Evolutionary conservation across 2,888 invertebrate species (phyloP), one percentile per base, ranked within the genome.

Genomic region (Tethea ocularis): DNA sequence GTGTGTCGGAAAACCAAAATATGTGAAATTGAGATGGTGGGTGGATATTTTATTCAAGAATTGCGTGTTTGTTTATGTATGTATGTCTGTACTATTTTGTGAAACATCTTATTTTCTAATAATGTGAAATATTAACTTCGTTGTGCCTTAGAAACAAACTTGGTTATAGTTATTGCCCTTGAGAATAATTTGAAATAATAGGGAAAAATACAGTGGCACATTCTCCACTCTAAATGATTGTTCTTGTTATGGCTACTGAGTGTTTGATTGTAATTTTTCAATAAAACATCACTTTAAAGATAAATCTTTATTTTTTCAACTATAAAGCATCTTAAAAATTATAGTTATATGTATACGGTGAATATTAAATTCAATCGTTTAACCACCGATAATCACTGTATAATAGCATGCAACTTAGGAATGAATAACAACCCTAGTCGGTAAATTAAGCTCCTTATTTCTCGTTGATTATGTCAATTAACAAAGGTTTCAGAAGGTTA

Each of bases 151-250:
- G 41, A 41, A 41, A 41, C 7, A 33, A 33, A 7, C 41, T 41
- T n/a, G n/a, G n/a, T n/a, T n/a, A n/a, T n/a, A n/a, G 33, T 41
- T 41, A 17, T 41, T 46, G n/a, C n/a, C n/a, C n/a, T 46, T 46
- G 20, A 46, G 20, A 20, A 46, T 46, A n/a, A 20, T 20, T 41
- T 33, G 17, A 41, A 41, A 41, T 38, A 7, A 38, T 41, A 5
- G 41, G 26, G 15, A 17, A 41, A 41, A 41, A 41, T 41, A 41
- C 7, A 46, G 46, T 46, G 46, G 46, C 46, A 46, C 20, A 46
- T 46, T 46, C 46, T 46, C 46, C 46, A 46, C 46, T 46, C 46
- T 46, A 46, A 46, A 46, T 20, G 46, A 46, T 46, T 46, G 20
- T 46, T 46, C 17, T 46, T 41, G 41, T 41, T 20, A 46, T 46